phyloP scores from a whole-genome alignment of 2,888 invertebrate genomes.

The Nephrotoma guestfalica region DNA sequence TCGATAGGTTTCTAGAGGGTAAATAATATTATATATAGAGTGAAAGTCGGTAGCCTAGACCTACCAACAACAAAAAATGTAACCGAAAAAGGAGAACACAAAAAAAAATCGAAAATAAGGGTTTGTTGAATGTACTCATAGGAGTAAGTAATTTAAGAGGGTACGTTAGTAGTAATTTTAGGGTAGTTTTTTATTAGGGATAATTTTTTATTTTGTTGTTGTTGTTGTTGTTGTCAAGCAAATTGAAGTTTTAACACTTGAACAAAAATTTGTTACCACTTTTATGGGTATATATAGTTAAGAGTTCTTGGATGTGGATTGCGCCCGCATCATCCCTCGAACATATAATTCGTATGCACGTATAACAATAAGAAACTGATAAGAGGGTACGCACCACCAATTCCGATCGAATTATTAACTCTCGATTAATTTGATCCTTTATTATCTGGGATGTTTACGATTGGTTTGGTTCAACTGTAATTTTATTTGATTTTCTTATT shows the following conservation, averaged over 20 bases:
- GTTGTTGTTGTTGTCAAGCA: background rate
- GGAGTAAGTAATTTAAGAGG: background rate
- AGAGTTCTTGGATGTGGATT: background rate
- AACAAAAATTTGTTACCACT: background rate
- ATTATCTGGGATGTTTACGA: background rate
- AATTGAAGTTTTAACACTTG: background rate
- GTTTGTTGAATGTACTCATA: background rate
- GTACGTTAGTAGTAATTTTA: background rate
- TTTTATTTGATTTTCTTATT: no score
- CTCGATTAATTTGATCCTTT: background rate
- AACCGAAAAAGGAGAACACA: background rate
- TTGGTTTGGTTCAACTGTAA: background rate
- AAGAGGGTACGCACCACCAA: background rate
- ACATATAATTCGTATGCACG: background rate
- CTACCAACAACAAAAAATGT: background rate
- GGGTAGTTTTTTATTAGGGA: background rate
- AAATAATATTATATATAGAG: background rate
- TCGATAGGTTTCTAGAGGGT: background rate
- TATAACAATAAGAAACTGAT: background rate
- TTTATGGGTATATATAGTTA: background rate
- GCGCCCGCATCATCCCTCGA: background rate
- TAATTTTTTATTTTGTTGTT: background rate
- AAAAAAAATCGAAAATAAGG: background rate
- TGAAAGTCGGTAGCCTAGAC: background rate
- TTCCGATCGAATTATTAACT: background rate